Evolutionary conservation across 30 jellyfish, hydroid and myxozoan genomes (phyloP).

Genomic region (Phacellophora camtschatica): DNA sequence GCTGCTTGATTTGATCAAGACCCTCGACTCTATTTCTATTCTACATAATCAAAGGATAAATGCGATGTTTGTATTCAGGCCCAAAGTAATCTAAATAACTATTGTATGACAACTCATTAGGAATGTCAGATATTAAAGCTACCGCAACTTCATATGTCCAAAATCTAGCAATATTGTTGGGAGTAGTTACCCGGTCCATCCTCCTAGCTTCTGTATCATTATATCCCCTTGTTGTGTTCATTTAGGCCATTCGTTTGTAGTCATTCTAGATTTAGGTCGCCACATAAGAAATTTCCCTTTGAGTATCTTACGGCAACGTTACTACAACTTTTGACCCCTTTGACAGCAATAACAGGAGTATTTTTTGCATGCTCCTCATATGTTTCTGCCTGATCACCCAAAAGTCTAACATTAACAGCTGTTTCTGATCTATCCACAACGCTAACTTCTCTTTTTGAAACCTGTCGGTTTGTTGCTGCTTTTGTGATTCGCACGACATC

Average conservation of each 20-base stretch:
- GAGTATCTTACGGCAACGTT: no score
- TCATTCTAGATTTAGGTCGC: no score
- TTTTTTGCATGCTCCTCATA: slow-evolving; percentile 69
- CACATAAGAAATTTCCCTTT: no score
- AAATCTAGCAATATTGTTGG: slow-evolving; percentile 96
- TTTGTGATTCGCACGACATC: no score
- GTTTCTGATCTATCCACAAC: no score
- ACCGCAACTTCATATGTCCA: slow-evolving; percentile 99
- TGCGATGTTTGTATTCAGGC: slow-evolving; percentile 94
- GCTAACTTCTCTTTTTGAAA: no score
- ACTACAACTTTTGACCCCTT: slow-evolving; percentile 97
- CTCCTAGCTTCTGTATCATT: no score
- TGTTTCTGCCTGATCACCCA: slow-evolving; percentile 99
- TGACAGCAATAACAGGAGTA: slow-evolving; percentile 90
- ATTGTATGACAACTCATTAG: slow-evolving; percentile 95
- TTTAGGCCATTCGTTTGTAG: no score
- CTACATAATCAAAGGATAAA: slow-evolving; percentile 94
- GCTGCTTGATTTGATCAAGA: slow-evolving; percentile 93
- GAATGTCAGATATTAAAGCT: slow-evolving; percentile 82
- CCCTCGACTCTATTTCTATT: slow-evolving; percentile 90
- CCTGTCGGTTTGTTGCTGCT: no score
- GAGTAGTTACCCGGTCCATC: no score
- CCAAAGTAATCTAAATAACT: slow-evolving; percentile 97
- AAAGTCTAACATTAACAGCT: no score
- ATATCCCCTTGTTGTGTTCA: no score